Evolutionary conservation across 2,797 vertebrate genomes (phyloP), one percentile per base, ranked within the genome.

Genomic region (Thunnus albacares): DNA sequence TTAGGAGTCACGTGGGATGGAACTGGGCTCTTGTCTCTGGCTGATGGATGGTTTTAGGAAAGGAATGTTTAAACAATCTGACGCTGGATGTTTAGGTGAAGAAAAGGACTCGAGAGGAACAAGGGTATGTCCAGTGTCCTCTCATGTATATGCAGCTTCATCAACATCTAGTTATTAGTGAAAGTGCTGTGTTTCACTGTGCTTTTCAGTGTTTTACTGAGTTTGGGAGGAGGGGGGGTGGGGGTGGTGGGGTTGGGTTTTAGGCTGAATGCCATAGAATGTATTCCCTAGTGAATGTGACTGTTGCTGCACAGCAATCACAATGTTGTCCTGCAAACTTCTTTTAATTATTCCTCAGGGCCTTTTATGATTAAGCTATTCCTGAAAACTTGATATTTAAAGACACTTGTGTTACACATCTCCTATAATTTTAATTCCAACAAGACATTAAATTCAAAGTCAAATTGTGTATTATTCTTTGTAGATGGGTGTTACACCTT

Each of bases 41-140:
- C 72, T 91, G 92, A 93, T 61, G 85, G 87, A 93, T 93, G 88
- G 52, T 76, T 93, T 93, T 77, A 74, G 90, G 90, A 92, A 90
- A 92, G 85, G 84, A 93, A 90, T 93, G 92, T 93, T 90, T 93
- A 93, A 90, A 94, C 91, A 90, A 73, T 89, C 86, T 86, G 86
- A 89, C 13, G 63, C 70, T 77, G 86, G 75, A 69, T 93, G 89
- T 91, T 93, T 90, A 82, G 88, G 71, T 71, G 87, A 78, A 75
- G 84, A 80, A 53, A 84, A 78, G 74, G 68, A 70, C 66, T 87
- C 65, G 20, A 80, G 79, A 84, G 75, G 69, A 82, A 61, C 6
- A 38, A 66, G 64, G 71, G 41, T 59, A 76, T 20, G 83, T 79
- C 77, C 75, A 71, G 63, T 22, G 77, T 79, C 74, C 84, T 65